These are phyloP conservation scores for Capitella teleta DNA, from an alignment of 1,140 invertebrate genomes.

Conservation along the genomic window DNA sequence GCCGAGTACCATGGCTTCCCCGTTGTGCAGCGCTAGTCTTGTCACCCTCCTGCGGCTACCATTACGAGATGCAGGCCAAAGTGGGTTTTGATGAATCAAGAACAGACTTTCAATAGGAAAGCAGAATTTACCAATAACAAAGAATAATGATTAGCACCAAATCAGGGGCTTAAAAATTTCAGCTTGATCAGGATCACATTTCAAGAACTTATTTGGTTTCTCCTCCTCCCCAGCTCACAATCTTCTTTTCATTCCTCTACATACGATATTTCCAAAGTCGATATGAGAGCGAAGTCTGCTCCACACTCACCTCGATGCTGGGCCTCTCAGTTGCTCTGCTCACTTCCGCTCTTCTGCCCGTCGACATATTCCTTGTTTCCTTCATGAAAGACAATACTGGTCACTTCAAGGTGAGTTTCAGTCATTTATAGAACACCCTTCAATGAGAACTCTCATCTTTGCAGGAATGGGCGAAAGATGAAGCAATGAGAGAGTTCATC, in stretches of 20 bases:
- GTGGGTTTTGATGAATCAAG: too few species aligned
- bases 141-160: too few species aligned
- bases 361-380: conserved; percentile 45
- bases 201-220: too few species aligned
- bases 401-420: conserved; percentile 34
- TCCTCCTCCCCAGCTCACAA: conserved; percentile 32
- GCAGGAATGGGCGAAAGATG: conserved; percentile 35
- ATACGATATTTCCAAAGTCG: conserved; percentile 35
- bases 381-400: conserved; percentile 44
- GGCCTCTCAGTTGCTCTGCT: conserved; percentile 38
- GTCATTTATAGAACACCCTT: background rate
- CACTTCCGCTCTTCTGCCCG: conserved; percentile 39
- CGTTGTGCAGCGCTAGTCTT: too few species aligned
- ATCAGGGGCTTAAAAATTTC: too few species aligned
- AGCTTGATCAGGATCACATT: too few species aligned
- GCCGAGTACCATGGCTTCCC: too few species aligned
- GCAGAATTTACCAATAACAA: too few species aligned
- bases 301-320: conserved; percentile 32
- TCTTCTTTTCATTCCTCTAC: conserved; percentile 40
- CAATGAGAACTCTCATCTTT: conserved; percentile 11
- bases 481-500: conserved; percentile 21
- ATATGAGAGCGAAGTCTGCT: conserved; percentile 34
- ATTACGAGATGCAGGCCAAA: too few species aligned
- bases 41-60: too few species aligned
- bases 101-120: too few species aligned